These are phyloP conservation scores for Harpegnathos saltator DNA, from an alignment of 1,140 invertebrate species.

Conservation along the genomic window DNA sequence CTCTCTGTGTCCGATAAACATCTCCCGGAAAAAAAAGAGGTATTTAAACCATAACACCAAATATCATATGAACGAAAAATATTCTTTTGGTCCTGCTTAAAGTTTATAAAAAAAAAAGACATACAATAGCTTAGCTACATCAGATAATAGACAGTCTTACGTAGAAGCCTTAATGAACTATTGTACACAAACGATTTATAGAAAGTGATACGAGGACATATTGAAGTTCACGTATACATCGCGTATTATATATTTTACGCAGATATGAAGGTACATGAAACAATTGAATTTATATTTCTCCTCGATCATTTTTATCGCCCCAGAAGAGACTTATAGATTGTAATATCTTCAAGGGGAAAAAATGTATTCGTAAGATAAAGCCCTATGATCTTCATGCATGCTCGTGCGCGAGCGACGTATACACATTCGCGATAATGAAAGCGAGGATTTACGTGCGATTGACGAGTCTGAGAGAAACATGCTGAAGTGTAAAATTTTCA, in stretches of 20 bases:
- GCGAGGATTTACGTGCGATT: constrained; percentile 36
- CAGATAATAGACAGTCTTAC: constrained; percentile 42
- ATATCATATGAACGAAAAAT: constrained; percentile 6
- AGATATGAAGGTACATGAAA: constrained; percentile 28
- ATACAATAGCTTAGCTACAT: constrained; percentile 48
- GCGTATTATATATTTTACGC: constrained; percentile 46
- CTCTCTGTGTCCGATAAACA: neutral
- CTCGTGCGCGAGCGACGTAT: neutral
- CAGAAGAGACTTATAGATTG: constrained; percentile 41
- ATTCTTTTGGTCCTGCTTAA: constrained; percentile 35
- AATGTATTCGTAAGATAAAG: constrained; percentile 59
- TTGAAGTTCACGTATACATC: constrained; percentile 43
- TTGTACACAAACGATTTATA: constrained; percentile 60
- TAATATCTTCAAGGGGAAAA: constrained; percentile 49
- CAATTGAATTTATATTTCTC: constrained; percentile 63
- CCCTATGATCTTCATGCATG: constrained; percentile 41
- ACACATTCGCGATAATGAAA: constrained; percentile 25
- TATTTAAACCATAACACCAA: neutral
- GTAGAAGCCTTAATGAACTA: constrained; percentile 53
- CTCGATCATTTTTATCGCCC: constrained; percentile 2
- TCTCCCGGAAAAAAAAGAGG: neutral
- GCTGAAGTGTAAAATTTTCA: constrained; percentile 8
- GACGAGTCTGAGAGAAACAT: constrained; percentile 14
- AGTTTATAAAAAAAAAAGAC: constrained; percentile 5
- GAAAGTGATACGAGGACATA: constrained; percentile 43